A percentile compares a stretch with the other conserved stretches of the same genome.
Evolutionary conservation across 1,140 invertebrate genomes (phyloP).

Genomic region (Ips nitidus): DNA sequence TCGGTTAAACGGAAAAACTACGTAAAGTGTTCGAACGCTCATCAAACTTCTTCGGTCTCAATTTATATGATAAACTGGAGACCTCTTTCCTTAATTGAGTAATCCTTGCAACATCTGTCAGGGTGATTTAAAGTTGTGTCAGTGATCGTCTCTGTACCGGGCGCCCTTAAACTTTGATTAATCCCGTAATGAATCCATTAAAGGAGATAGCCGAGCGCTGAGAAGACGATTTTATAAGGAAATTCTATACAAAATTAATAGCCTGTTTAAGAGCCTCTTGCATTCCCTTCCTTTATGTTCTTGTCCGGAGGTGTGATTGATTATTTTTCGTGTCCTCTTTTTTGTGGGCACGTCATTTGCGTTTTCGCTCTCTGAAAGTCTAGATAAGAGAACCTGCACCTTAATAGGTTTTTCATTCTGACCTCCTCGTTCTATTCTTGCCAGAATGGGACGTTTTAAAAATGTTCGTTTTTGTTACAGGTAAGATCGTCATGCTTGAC

Average conservation of each 20-base stretch:
- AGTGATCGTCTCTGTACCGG: slow-evolving; percentile 4
- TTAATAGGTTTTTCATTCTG: not conserved
- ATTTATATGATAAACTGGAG: slow-evolving; percentile 5
- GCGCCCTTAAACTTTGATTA: slow-evolving; percentile 38
- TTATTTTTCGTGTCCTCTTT: slow-evolving; percentile 12
- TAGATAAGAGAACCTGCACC: not conserved
- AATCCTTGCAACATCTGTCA: slow-evolving; percentile 4
- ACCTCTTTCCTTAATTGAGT: slow-evolving; percentile 6
- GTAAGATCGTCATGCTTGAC: no score
- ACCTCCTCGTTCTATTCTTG: not conserved
- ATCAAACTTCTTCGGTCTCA: slow-evolving; percentile 3
- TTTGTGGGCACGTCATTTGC: slow-evolving; percentile 15
- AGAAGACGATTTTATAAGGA: slow-evolving; percentile 25
- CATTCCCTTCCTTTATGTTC: slow-evolving; percentile 11
- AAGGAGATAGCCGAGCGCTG: slow-evolving; percentile 25
- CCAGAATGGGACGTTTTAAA: no score
- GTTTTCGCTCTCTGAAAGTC: not conserved
- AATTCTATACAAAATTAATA: slow-evolving; percentile 37
- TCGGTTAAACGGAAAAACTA: not conserved
- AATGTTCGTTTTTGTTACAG: no score
- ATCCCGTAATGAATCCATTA: slow-evolving; percentile 38
- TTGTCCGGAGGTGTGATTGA: slow-evolving; percentile 19
- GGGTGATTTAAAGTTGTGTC: slow-evolving; percentile 6
- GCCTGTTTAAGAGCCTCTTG: slow-evolving; percentile 18
- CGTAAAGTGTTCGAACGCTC: not conserved